These are phyloP conservation scores for Pteronura brasiliensis DNA, from an alignment of 2,113 vertebrate genomes.

Conservation along the genomic window DNA sequence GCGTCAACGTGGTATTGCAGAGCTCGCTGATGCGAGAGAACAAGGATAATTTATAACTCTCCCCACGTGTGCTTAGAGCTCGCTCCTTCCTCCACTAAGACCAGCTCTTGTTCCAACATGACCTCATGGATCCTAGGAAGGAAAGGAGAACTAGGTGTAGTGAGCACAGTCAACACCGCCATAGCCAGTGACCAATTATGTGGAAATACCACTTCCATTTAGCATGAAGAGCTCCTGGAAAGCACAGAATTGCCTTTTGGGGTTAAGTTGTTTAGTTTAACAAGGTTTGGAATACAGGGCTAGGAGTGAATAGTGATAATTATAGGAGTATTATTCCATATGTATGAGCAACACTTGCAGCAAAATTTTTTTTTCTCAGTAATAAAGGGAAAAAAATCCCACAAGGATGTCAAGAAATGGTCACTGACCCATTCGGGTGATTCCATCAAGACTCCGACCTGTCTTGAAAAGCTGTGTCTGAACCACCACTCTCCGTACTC, in stretches of 20 bases:
- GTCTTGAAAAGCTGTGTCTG: not conserved
- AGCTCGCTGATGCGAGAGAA: not conserved
- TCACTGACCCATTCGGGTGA: not conserved
- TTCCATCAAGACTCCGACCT: not conserved
- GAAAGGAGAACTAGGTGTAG: not conserved
- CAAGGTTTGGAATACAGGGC: not conserved
- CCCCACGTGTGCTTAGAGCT: not conserved
- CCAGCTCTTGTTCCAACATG: not conserved
- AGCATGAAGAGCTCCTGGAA: not conserved
- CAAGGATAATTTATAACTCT: not conserved
- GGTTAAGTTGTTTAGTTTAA: not conserved
- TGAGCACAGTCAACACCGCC: not conserved
- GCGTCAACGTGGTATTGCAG: not conserved
- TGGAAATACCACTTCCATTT: too few species aligned
- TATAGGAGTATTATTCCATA: not conserved
- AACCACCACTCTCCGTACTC: not conserved
- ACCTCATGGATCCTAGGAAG: not conserved
- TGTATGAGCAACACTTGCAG: not conserved
- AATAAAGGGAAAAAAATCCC: constrained; percentile 5
- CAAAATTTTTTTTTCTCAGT: not conserved
- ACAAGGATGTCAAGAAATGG: not conserved
- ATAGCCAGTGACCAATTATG: not conserved
- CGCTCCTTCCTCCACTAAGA: not conserved
- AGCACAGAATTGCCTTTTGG: not conserved
- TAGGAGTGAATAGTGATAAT: not conserved